A percentile compares a stretch with the other conserved stretches of the same genome.
Evolutionary conservation across 2,113 vertebrate genomes (phyloP).

Genomic region (Phocoena phocoena): DNA sequence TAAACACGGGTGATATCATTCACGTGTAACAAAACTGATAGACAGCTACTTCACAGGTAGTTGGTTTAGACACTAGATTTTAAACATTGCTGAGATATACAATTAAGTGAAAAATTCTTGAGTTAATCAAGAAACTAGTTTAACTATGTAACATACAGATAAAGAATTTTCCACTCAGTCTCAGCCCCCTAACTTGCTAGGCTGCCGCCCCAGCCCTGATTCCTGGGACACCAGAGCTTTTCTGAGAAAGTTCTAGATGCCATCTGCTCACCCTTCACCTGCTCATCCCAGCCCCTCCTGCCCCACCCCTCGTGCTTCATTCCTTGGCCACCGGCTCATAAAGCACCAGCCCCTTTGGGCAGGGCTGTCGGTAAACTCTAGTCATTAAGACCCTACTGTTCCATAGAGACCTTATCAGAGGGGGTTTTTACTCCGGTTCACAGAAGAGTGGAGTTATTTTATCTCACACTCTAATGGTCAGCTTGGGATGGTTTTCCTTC

Average conservation of each 20-base stretch:
- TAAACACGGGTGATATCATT: accelerated
- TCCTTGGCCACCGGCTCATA: not conserved
- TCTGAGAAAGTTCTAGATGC: not conserved
- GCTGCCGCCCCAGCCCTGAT: not conserved
- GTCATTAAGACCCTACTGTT: accelerated
- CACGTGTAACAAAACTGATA: not conserved
- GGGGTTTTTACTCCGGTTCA: not conserved
- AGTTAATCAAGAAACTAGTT: not conserved
- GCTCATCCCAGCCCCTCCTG: not conserved
- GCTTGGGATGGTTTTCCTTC: not conserved
- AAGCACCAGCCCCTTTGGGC: not conserved
- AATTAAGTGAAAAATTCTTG: not conserved
- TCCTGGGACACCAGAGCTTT: not conserved
- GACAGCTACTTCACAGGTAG: not conserved
- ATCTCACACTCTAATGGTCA: not conserved
- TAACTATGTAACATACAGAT: not conserved
- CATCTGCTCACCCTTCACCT: not conserved
- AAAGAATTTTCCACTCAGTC: not conserved
- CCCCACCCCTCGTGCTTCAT: not conserved
- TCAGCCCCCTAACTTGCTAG: not conserved
- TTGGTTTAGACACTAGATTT: not conserved
- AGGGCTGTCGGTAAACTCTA: not conserved
- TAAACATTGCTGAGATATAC: not conserved
- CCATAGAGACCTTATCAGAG: not conserved
- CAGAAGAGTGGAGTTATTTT: not conserved